phyloP scores from a whole-genome alignment of 2,113 vertebrate species.

The Heteronetta atricapilla region DNA sequence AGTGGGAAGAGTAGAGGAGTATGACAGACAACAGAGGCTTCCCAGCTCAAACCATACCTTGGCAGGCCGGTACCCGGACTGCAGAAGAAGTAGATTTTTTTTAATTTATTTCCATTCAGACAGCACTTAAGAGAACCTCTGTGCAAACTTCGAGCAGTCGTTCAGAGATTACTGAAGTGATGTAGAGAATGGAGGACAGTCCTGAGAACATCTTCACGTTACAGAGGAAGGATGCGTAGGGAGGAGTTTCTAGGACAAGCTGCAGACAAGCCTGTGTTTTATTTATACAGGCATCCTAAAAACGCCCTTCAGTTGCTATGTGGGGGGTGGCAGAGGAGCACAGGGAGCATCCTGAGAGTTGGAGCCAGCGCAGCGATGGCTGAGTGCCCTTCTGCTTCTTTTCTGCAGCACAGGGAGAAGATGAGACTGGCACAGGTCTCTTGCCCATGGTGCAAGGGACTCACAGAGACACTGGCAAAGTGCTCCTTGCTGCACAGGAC shows the following conservation, averaged over 20 bases:
- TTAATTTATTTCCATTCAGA: neutral
- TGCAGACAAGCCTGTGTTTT: neutral
- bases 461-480: fast-evolving
- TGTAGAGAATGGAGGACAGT: neutral
- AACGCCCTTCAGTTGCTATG: neutral
- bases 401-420: neutral
- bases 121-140: neutral
- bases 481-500: neutral
- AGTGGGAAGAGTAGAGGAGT: neutral
- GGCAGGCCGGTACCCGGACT: neutral
- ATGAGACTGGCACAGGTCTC: neutral
- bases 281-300: neutral
- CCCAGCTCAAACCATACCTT: neutral
- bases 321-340: neutral
- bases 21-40: neutral
- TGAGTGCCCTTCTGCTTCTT: neutral
- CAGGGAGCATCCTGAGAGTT: neutral
- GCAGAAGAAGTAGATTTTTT: fast-evolving
- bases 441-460: neutral
- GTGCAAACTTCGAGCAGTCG: neutral
- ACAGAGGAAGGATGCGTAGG: neutral
- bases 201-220: neutral
- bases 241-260: neutral
- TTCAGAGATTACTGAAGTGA: neutral
- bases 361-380: neutral